A percentile compares a stretch with the other conserved stretches of the same genome.
phyloP scores from a whole-genome alignment of 2,113 vertebrate species.

The Campylomormyrus numenius region DNA sequence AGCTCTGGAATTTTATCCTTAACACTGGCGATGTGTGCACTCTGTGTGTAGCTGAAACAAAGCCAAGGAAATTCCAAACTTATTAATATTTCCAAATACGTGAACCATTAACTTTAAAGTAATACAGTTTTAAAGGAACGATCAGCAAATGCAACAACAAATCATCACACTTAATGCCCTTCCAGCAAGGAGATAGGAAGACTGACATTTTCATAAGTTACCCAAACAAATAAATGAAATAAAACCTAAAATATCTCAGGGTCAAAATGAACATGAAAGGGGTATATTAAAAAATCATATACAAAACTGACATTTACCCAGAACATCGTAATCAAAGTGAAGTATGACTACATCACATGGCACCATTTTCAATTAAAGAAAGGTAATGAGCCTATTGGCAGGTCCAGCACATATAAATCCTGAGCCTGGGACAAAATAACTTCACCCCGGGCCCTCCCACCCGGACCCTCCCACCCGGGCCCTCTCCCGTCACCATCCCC shows the following conservation, averaged over 20 bases:
- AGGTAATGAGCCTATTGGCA: not conserved
- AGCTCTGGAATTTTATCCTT: not conserved
- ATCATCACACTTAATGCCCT: not conserved
- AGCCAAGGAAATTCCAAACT: not conserved
- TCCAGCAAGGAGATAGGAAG: not conserved
- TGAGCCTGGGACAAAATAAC: not conserved
- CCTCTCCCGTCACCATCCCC: not conserved
- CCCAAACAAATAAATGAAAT: not conserved
- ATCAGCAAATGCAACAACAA: not conserved
- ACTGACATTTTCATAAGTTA: not conserved
- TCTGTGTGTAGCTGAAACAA: not conserved
- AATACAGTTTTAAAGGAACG: not conserved
- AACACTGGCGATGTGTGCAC: not conserved
- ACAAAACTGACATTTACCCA: not conserved
- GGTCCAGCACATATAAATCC: not conserved
- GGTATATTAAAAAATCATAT: not conserved
- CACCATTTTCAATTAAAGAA: not conserved
- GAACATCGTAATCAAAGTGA: not conserved
- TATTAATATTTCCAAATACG: not conserved
- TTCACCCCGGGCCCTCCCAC: not conserved
- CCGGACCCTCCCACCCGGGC: not conserved
- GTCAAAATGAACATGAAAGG: not conserved
- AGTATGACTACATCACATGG: not conserved
- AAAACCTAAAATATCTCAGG: not conserved
- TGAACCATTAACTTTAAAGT: not conserved